Base-by-base conservation (phyloP, 2,888 invertebrate species). In the Aromia moschata region DNA sequence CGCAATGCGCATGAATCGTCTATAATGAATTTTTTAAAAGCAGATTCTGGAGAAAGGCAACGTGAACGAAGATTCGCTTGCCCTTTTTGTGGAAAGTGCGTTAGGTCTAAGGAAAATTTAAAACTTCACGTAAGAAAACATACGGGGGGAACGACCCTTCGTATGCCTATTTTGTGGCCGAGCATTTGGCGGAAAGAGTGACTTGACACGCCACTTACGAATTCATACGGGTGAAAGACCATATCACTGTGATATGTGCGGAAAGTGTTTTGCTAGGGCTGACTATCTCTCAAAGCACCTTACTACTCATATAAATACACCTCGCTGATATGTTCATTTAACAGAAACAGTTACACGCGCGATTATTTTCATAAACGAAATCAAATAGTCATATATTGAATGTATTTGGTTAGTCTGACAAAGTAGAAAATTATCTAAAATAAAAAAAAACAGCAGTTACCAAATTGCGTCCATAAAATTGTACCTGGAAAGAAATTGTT, bases 241-340 rank as follows among this genome's bases (percentile, higher is more conserved):
- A 25, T 94, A 94, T 81, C 93, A 93, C 79, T 94, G 94, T 83
- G 93, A 94, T 80, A 93, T 93, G 79, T 94, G 94, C 81, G 94
- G 93, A 67, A 94, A 94, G 81, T 93, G 93, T 79, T 94, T 94
- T 81, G 94, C 94, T 17, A 85, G 94, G 49, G 94, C 94, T 53
- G 94, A 94, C 79, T 94, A 94, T 77, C 86, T 94, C 57, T 93
- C 93, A 74, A 94, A 94, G 81, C 94, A 94, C 81, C 86, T 94
- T 70, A 94, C 94, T 64, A 94, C 94, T 25, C 94, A 94, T 83
- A 92, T 93, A 72, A 93, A 93, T 82, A 84, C 87, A 62, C 88
- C 89, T 75, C 89, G 81, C 73, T 81, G 76, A 78, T 37, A 58
- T 40, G 10, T 44, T 25, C 14, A 11, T 37, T 52, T 52, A n/a